Conservation (phyloP, 2,797 vertebrate genomes). For the Enoplosus armatus region DNA sequence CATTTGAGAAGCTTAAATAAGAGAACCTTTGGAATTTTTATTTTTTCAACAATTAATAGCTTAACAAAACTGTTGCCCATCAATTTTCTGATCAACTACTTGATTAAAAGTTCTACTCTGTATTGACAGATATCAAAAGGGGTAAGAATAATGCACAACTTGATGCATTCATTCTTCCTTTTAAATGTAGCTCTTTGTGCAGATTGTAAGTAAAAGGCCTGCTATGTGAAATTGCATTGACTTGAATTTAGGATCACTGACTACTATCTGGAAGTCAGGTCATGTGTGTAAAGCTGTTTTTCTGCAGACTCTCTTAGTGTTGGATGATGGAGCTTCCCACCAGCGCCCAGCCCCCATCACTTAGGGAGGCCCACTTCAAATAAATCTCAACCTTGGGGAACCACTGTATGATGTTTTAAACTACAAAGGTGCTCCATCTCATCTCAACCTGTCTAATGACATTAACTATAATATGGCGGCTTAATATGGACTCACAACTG, state of each 20-base stretch:
- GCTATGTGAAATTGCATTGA: background rate
- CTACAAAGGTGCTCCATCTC: slow-evolving; percentile 41
- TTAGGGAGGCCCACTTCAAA: slow-evolving; percentile 43
- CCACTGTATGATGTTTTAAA: slow-evolving; percentile 38
- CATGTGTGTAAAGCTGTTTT: slow-evolving; percentile 30
- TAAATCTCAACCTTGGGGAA: slow-evolving; percentile 54
- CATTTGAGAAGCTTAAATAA: background rate
- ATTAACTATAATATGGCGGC: slow-evolving; percentile 16
- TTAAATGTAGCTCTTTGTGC: background rate
- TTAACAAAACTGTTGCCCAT: background rate
- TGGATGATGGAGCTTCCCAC: slow-evolving; percentile 30
- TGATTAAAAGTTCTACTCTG: background rate
- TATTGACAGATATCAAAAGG: background rate
- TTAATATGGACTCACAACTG: slow-evolving; percentile 15
- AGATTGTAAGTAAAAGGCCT: background rate
- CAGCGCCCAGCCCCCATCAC: slow-evolving; percentile 35
- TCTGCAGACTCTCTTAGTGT: slow-evolving; percentile 14
- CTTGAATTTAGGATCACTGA: slow-evolving; percentile 9
- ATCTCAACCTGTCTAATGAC: slow-evolving; percentile 28
- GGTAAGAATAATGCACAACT: background rate
- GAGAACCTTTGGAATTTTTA: background rate
- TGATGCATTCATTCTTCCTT: background rate
- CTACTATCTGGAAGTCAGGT: slow-evolving; percentile 28
- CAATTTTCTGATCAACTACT: background rate
- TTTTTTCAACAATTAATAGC: background rate